A percentile compares a stretch with the other conserved stretches of the same genome.
phyloP scores from a whole-genome alignment of 1,140 invertebrate genomes.

The Luehdorfia chinensis region DNA sequence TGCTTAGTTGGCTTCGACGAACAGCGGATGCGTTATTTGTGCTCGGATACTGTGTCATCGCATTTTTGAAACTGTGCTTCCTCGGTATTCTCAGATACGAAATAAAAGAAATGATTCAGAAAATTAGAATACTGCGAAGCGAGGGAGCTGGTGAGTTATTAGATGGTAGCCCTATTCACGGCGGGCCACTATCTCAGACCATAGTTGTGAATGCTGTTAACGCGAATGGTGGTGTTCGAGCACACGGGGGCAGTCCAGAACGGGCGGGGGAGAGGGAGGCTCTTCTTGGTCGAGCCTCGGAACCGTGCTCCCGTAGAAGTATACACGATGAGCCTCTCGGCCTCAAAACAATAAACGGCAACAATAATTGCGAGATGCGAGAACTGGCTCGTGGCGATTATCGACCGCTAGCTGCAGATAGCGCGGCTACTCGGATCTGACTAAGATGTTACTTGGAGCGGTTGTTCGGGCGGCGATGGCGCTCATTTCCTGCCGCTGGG shows the following conservation, averaged over 20 bases:
- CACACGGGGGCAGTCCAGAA: conserved; percentile 64
- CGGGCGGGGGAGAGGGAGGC: conserved; percentile 77
- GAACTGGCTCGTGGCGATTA: conserved; percentile 76
- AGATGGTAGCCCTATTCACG: conserved; percentile 68
- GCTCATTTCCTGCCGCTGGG: conserved; percentile 65
- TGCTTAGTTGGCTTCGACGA: conserved; percentile 85
- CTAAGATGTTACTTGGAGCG: conserved; percentile 81
- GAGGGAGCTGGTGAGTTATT: conserved; percentile 72
- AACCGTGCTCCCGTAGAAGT: conserved; percentile 74
- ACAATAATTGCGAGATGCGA: conserved; percentile 87
- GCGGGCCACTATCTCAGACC: conserved; percentile 66
- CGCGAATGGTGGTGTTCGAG: conserved; percentile 69
- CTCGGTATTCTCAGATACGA: conserved; percentile 91
- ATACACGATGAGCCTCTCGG: conserved; percentile 75
- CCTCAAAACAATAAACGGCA: conserved; percentile 82
- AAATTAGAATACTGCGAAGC: conserved; percentile 83
- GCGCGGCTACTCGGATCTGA: conserved; percentile 79
- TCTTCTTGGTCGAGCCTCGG: conserved; percentile 71
- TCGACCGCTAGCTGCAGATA: conserved; percentile 76
- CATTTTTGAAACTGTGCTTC: conserved; percentile 93
- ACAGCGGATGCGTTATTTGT: conserved; percentile 90
- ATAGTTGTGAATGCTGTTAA: conserved; percentile 72
- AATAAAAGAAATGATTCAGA: conserved; percentile 94
- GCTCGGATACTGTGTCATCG: conserved; percentile 92
- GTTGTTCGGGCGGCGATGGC: conserved; percentile 78